Evolutionary conservation across 2,888 invertebrate species (phyloP).

Genomic region (Molorchus minor): DNA sequence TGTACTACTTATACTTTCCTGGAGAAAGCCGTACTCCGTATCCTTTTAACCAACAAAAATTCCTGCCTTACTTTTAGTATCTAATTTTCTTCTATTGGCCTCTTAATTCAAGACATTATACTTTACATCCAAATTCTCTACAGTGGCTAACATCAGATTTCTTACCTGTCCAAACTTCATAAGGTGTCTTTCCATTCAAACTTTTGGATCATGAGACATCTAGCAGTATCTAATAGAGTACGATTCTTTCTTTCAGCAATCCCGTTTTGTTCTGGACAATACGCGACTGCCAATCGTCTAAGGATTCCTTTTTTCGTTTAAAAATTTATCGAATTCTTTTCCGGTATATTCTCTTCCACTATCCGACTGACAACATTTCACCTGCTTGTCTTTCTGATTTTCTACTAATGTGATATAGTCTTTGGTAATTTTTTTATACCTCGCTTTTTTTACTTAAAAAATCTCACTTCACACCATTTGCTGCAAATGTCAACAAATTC

Average conservation of each 20-base stretch:
- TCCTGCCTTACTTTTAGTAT: slow-evolving; percentile 39
- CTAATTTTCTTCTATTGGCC: slow-evolving; percentile 43
- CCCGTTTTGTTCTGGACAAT: slow-evolving; percentile 43
- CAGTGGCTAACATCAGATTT: slow-evolving; percentile 42
- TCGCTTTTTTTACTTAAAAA: slow-evolving; percentile 42
- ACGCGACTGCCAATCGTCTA: slow-evolving; percentile 33
- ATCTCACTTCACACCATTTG: slow-evolving; percentile 39
- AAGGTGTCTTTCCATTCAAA: slow-evolving; percentile 42
- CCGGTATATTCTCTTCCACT: slow-evolving; percentile 39
- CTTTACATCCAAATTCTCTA: slow-evolving; percentile 46
- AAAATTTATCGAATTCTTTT: slow-evolving; percentile 32
- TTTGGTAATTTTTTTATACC: slow-evolving; percentile 33
- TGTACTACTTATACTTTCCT: slow-evolving; percentile 30
- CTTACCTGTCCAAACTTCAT: slow-evolving; percentile 43
- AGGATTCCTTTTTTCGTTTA: slow-evolving; percentile 35
- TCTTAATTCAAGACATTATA: slow-evolving; percentile 34
- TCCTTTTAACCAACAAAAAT: slow-evolving; percentile 49
- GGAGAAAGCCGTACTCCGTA: slow-evolving; percentile 42
- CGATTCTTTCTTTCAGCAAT: slow-evolving; percentile 34
- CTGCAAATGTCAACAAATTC: slow-evolving; percentile 46
- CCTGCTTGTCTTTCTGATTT: too few species aligned
- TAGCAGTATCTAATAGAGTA: slow-evolving; percentile 25
- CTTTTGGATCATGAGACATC: slow-evolving; percentile 47
- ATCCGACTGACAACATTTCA: slow-evolving; percentile 37
- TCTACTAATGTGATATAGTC: slow-evolving; percentile 37